Percentiles rank a stretch among this genome's conserved stretches.
Evolutionary conservation across 2,888 invertebrate genomes (phyloP).

Genomic region (Heliconius cydno): DNA sequence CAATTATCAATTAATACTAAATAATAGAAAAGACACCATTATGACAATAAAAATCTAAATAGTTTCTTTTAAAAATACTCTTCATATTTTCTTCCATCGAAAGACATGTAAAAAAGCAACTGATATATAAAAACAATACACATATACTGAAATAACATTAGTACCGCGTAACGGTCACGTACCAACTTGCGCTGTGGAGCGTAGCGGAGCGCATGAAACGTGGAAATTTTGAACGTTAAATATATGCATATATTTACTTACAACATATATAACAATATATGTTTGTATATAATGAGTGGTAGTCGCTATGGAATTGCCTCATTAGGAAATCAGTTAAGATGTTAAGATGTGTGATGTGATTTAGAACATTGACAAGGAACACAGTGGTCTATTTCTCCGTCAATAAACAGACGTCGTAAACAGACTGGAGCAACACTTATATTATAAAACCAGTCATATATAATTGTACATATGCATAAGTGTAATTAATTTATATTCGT

Average conservation of each 20-base stretch:
- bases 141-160: constrained; percentile 45
- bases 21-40: not conserved
- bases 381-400: too few relatives aligned
- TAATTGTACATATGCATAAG: too few relatives aligned
- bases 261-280: not conserved
- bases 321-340: not conserved
- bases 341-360: too few relatives aligned
- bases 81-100: not conserved
- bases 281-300: not conserved
- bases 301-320: not conserved
- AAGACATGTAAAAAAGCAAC: constrained; percentile 31
- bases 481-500: too few relatives aligned
- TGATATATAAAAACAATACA: constrained; percentile 24
- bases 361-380: too few relatives aligned
- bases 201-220: constrained; percentile 47
- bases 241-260: constrained; percentile 2
- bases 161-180: constrained; percentile 59
- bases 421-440: not conserved
- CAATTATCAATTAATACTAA: not conserved
- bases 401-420: not conserved
- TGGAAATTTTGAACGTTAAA: constrained; percentile 32
- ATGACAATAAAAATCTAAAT: not conserved
- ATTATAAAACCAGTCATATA: too few relatives aligned
- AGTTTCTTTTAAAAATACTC: too few relatives aligned
- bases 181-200: constrained; percentile 80